Percentiles rank a stretch among this genome's conserved stretches.
These are phyloP conservation scores for Drosophila kanapiae DNA, from an alignment of 1,140 invertebrate genomes.

Conservation along the genomic window DNA sequence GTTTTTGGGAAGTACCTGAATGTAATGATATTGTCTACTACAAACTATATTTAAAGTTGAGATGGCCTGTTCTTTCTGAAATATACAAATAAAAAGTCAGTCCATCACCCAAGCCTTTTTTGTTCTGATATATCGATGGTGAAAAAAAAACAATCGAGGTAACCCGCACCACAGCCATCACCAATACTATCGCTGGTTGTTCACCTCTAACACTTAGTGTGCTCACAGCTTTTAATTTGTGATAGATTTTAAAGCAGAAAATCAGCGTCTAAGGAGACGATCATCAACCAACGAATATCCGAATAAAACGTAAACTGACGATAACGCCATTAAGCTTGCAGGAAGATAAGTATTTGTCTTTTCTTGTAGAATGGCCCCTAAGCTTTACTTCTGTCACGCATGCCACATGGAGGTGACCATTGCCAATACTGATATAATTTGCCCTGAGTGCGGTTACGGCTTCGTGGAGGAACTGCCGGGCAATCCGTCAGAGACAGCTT, in stretches of 20 bases:
- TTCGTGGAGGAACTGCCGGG: conserved; percentile 93
- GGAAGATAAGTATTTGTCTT: conserved; percentile 30
- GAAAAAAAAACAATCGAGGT: too few species aligned
- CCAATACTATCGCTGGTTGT: too few species aligned
- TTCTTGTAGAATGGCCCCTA: conserved; percentile 87
- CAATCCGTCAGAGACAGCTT: conserved; percentile 62
- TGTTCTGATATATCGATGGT: too few species aligned
- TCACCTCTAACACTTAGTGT: too few species aligned
- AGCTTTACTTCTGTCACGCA: conserved; percentile 95
- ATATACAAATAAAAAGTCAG: too few species aligned
- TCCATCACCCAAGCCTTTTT: too few species aligned
- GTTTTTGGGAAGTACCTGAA: too few species aligned
- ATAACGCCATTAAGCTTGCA: conserved; percentile 14
- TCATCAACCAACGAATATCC: not conserved
- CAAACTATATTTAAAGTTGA: too few species aligned
- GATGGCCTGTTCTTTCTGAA: too few species aligned
- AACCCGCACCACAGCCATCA: too few species aligned
- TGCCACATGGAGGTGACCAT: conserved; percentile 92
- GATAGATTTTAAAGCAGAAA: not conserved
- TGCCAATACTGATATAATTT: conserved; percentile 91
- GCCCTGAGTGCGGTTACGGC: conserved; percentile 93
- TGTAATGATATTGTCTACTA: too few species aligned
- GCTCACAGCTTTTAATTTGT: too few species aligned
- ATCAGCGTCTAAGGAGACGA: not conserved
- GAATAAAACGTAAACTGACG: not conserved